phyloP scores from a whole-genome alignment of 2,113 vertebrate genomes.

The Phalacrocorax carbo region DNA sequence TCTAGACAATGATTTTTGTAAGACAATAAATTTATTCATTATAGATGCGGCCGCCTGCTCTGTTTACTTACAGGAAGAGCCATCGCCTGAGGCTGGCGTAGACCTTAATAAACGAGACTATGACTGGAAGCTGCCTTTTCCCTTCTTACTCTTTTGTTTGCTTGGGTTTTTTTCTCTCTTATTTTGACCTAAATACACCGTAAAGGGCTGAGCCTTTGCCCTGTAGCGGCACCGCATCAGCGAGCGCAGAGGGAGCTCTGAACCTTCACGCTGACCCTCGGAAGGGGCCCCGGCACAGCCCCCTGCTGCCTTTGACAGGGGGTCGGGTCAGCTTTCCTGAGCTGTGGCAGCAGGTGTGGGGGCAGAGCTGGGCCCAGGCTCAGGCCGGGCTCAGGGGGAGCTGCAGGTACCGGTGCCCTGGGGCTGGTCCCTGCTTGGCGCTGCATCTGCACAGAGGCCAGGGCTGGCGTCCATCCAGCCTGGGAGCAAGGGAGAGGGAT shows the following conservation, averaged over 20 bases:
- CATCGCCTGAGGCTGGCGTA: conserved; percentile 62
- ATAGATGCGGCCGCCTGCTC: conserved; percentile 80
- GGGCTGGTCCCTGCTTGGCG: too few relatives aligned
- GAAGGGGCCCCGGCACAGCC: too few relatives aligned
- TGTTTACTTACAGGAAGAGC: conserved; percentile 73
- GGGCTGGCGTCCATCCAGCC: too few relatives aligned
- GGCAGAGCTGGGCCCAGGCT: too few relatives aligned
- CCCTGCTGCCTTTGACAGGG: rapidly evolving
- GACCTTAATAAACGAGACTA: conserved; percentile 71
- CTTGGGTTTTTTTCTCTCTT: background rate
- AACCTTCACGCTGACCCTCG: background rate
- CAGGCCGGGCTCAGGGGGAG: too few relatives aligned
- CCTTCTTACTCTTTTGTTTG: conserved; percentile 48
- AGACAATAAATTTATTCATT: conserved; percentile 99
- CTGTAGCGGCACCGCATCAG: too few relatives aligned
- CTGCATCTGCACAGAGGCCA: too few relatives aligned
- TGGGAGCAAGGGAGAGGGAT: too few relatives aligned
- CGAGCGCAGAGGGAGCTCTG: background rate
- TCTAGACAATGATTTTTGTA: conserved; percentile 96
- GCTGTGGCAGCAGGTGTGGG: too few relatives aligned
- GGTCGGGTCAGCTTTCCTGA: too few relatives aligned
- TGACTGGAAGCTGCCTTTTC: conserved; percentile 66
- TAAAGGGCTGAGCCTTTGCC: background rate
- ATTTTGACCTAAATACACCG: background rate
- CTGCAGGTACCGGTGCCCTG: too few relatives aligned